A percentile compares a stretch with the other conserved stretches of the same genome.
These are phyloP conservation scores for Alloscopus bannaensis DNA, from an alignment of 2,888 invertebrate species.

Conservation along the genomic window DNA sequence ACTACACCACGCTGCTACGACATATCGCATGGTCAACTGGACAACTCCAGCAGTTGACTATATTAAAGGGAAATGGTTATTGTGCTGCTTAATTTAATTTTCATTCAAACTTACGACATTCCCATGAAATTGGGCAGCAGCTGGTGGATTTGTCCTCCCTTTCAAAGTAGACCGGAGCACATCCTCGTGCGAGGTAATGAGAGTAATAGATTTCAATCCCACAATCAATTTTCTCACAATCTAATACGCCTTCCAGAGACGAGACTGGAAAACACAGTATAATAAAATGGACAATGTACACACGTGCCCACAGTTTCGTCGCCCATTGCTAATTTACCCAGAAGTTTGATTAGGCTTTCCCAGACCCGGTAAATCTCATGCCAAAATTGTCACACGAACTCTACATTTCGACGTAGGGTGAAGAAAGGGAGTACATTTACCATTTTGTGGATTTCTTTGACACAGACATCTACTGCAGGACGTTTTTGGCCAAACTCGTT, in stretches of 20 bases:
- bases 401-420: not conserved
- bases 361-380: not conserved
- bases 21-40: slow-evolving; percentile 13
- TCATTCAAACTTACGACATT: slow-evolving; percentile 70
- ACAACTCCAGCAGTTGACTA: not conserved
- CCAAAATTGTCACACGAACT: not conserved
- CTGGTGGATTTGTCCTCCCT: slow-evolving; percentile 61
- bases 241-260: slow-evolving; percentile 46
- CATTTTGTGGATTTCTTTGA: slow-evolving; percentile 51
- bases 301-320: not conserved
- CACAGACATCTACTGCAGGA: slow-evolving; percentile 68
- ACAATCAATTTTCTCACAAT: slow-evolving; percentile 71
- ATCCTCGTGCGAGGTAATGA: slow-evolving; percentile 68
- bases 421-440: slow-evolving; percentile 3
- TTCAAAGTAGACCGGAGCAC: slow-evolving; percentile 71
- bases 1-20: too few species aligned
- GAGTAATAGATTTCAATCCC: slow-evolving; percentile 72
- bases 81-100: slow-evolving; percentile 46
- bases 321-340: not conserved
- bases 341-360: too few species aligned
- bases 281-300: slow-evolving; percentile 16
- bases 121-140: slow-evolving; percentile 72
- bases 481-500: slow-evolving; percentile 69
- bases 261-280: slow-evolving; percentile 32
- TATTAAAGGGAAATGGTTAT: slow-evolving; percentile 24